phyloP scores from a whole-genome alignment of 2,888 invertebrate species.

The Buathra laborator region DNA sequence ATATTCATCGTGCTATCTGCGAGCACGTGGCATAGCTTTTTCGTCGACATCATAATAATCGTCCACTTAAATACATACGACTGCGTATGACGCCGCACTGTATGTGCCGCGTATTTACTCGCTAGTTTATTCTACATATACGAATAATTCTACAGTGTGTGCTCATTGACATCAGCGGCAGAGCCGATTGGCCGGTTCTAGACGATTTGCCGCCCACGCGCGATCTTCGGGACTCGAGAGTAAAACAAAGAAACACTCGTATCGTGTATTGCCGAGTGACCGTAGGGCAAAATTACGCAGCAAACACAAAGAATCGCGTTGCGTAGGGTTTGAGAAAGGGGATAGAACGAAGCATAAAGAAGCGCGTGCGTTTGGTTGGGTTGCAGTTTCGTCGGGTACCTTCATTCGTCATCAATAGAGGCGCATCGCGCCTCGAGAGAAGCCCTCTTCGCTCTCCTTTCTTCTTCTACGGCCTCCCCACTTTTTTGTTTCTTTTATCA shows the following conservation, averaged over 20 bases:
- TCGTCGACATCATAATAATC: not conserved
- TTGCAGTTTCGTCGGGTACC: not conserved
- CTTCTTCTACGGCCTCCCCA: not conserved
- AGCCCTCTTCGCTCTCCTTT: conserved; percentile 17
- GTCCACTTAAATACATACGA: not conserved
- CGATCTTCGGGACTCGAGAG: not conserved
- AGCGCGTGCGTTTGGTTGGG: not conserved
- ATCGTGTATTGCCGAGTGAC: not conserved
- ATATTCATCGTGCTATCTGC: not conserved
- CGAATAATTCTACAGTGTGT: not conserved
- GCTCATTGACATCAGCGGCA: conserved; percentile 39
- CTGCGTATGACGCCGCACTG: not conserved
- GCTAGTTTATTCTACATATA: not conserved
- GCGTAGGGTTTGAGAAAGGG: not conserved
- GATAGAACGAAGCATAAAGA: conserved; percentile 1
- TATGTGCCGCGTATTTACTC: not conserved
- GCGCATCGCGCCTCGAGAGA: not conserved
- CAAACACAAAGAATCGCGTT: conserved; percentile 34
- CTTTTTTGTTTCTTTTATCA: conserved; percentile 28
- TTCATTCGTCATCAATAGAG: not conserved
- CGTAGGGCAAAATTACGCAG: conserved; percentile 42
- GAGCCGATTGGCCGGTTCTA: conserved; percentile 38
- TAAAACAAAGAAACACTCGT: not conserved
- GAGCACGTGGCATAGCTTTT: conserved; percentile 1
- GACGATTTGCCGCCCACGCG: conserved; percentile 24